Percentiles rank a stretch among this genome's conserved stretches.
phyloP scores from a whole-genome alignment of 2,113 vertebrate species.

The Pyrgilauda ruficollis region DNA sequence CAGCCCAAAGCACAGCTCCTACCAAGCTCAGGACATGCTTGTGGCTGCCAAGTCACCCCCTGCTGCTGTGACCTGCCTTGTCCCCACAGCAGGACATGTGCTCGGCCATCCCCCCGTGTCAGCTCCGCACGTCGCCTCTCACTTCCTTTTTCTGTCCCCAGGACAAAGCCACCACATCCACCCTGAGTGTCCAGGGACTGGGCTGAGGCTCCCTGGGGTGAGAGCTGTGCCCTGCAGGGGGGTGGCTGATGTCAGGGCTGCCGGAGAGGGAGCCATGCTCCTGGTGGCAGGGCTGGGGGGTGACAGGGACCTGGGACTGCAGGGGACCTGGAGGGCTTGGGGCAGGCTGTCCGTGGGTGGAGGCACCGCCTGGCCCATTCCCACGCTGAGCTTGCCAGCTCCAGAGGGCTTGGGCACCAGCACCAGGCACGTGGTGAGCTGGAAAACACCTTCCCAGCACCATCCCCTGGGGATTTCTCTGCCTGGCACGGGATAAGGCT shows the following conservation, averaged over 20 bases:
- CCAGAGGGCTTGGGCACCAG: neutral
- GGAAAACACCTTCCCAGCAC: neutral
- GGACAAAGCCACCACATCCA: neutral
- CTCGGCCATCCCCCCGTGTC: fast-evolving
- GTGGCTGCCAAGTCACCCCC: fast-evolving
- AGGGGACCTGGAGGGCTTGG: neutral
- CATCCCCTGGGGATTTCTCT: fast-evolving
- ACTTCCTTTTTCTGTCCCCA: neutral
- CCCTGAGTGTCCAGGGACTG: fast-evolving
- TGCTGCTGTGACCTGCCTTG: neutral
- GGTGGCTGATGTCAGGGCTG: neutral
- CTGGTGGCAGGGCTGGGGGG: neutral
- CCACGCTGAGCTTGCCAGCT: neutral
- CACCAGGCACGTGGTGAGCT: neutral
- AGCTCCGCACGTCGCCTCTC: neutral
- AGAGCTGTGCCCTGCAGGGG: neutral
- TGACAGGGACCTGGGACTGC: neutral
- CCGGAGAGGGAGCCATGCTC: fast-evolving
- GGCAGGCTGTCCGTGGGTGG: neutral
- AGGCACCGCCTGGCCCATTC: neutral
- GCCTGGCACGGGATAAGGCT: neutral
- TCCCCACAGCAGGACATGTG: fast-evolving
- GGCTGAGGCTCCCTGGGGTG: neutral
- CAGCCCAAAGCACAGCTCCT: neutral
- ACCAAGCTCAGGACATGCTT: neutral